Evolutionary conservation across 2,888 invertebrate genomes (phyloP).

Genomic region (Galerucella pusilla): DNA sequence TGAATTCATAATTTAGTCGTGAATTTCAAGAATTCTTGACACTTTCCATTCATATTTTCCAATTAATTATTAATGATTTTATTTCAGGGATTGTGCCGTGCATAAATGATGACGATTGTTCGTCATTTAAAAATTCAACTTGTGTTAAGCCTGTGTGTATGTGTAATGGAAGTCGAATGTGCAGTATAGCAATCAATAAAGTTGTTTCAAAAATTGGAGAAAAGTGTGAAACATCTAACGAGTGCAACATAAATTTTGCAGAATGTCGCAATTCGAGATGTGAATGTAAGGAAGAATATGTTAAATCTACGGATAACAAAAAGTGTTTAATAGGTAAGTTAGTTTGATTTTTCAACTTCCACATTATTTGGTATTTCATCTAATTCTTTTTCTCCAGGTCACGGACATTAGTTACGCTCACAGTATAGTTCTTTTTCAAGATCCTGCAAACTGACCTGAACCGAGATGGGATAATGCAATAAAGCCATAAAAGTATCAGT

Average conservation of each 20-base stretch:
- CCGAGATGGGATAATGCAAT: no score
- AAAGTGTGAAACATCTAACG: conserved; percentile 46
- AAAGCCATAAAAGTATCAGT: no score
- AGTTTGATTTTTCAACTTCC: no score
- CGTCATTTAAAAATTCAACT: conserved; percentile 38
- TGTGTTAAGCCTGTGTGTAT: conserved; percentile 47
- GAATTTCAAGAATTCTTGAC: no score
- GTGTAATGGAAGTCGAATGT: conserved; percentile 46
- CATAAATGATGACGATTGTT: conserved; percentile 46
- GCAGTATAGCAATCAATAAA: conserved; percentile 31
- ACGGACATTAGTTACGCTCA: no score
- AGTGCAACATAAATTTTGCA: conserved; percentile 55
- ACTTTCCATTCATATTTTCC: no score
- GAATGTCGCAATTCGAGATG: conserved; percentile 50
- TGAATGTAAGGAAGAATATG: conserved; percentile 49
- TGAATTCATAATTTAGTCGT: no score
- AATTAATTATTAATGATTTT: background rate
- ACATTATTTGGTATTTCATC: no score
- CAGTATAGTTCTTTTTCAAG: no score
- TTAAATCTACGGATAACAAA: conserved; percentile 49
- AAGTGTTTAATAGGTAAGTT: conserved; percentile 53
- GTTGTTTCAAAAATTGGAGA: conserved; percentile 54
- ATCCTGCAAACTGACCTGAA: no score
- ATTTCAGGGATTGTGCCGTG: conserved; percentile 45
- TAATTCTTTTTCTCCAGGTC: no score